These are phyloP conservation scores for Bettongia penicillata DNA, from an alignment of 2,113 vertebrate species.

Conservation along the genomic window DNA sequence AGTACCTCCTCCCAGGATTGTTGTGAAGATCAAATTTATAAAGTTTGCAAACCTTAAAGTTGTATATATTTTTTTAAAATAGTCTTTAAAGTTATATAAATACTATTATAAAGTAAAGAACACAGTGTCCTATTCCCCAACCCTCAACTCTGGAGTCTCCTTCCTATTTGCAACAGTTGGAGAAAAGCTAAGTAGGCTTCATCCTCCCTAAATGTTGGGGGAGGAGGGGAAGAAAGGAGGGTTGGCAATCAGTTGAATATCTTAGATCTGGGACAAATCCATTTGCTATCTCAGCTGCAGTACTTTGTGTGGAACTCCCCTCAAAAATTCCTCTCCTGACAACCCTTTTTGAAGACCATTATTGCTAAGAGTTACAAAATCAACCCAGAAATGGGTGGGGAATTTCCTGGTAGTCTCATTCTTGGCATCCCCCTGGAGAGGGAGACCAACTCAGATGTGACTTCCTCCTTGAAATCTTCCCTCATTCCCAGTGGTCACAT, in stretches of 20 bases:
- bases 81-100: not conserved
- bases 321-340: not conserved
- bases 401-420: not conserved
- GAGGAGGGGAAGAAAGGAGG: not conserved
- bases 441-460: not conserved
- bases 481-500: not conserved
- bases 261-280: not conserved
- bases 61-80: not conserved
- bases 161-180: not conserved
- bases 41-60: not conserved
- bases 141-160: not conserved
- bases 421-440: not conserved
- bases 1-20: not conserved
- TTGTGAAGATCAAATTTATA: not conserved
- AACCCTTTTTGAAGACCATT: not conserved
- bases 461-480: not conserved
- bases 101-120: not conserved
- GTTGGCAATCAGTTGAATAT: not conserved
- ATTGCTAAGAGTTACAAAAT: not conserved
- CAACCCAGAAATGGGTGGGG: not conserved
- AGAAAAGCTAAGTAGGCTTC: not conserved
- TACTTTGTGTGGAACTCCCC: not conserved
- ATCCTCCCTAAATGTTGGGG: not conserved
- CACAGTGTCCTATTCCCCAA: not conserved
- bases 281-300: not conserved